These are phyloP conservation scores for Diploptera punctata DNA, from an alignment of 2,888 invertebrate species.

Conservation along the genomic window DNA sequence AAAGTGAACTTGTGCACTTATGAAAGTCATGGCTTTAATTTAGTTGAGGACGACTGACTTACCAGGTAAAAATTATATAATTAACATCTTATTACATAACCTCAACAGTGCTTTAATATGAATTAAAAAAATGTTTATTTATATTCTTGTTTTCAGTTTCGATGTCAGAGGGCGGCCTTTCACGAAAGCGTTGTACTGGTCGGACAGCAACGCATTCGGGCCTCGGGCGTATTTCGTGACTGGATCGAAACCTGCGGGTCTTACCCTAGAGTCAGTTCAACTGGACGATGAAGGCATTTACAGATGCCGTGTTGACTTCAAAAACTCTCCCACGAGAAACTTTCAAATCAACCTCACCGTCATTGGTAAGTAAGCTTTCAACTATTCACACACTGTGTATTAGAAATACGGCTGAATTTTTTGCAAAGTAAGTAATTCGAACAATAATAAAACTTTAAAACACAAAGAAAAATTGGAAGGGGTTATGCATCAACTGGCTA, in stretches of 20 bases:
- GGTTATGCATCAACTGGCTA: too few species aligned
- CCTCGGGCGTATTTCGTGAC: slow-evolving; percentile 59
- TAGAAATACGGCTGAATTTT: too few species aligned
- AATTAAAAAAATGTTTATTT: too few species aligned
- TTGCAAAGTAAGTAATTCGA: too few species aligned
- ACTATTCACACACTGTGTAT: too few species aligned
- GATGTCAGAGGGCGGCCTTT: slow-evolving; percentile 60
- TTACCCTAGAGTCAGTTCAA: slow-evolving; percentile 58
- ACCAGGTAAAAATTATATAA: too few species aligned
- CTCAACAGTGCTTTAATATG: neutral
- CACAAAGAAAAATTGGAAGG: too few species aligned
- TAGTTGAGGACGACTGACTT: too few species aligned
- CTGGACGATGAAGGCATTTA: slow-evolving; percentile 53
- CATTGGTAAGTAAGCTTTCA: slow-evolving; percentile 63
- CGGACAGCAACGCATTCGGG: slow-evolving; percentile 58
- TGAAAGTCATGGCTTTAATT: too few species aligned
- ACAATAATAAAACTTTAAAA: too few species aligned
- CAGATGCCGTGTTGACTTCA: slow-evolving; percentile 63
- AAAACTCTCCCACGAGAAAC: slow-evolving; percentile 61
- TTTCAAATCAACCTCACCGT: slow-evolving; percentile 63
- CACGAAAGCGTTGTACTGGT: slow-evolving; percentile 59
- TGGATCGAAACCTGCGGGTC: slow-evolving; percentile 54
- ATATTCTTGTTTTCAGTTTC: slow-evolving; percentile 52
- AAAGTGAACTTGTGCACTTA: too few species aligned
- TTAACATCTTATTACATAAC: too few species aligned